A percentile compares a stretch with the other conserved stretches of the same genome.
Conservation (phyloP, 2,797 vertebrate species). For the Delichon dasypus region DNA sequence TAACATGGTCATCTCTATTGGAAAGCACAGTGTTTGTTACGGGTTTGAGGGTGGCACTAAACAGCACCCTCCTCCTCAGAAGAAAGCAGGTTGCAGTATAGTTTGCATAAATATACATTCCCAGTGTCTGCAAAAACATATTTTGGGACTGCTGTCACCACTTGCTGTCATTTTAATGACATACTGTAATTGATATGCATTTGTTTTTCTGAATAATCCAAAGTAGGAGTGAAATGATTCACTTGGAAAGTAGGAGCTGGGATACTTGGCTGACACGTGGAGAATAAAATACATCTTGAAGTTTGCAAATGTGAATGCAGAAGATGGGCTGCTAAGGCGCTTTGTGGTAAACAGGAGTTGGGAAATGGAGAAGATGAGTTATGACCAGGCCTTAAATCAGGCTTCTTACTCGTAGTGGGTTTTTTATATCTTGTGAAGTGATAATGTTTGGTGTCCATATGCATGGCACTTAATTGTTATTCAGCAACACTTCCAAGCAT, state of each 20-base stretch:
- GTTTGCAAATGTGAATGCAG: neutral
- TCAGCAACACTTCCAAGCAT: neutral
- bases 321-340: neutral
- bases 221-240: constrained; percentile 30
- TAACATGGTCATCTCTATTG: accelerated
- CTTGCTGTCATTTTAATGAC: constrained; percentile 9
- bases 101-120: neutral
- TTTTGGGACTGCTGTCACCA: neutral
- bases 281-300: neutral
- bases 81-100: neutral
- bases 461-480: neutral
- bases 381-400: neutral
- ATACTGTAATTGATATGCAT: neutral
- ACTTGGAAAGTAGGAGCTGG: neutral
- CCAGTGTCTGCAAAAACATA: neutral
- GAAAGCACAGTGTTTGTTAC: accelerated
- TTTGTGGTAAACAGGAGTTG: neutral
- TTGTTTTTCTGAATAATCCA: constrained; percentile 19
- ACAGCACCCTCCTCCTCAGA: accelerated
- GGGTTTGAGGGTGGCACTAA: neutral
- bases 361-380: neutral
- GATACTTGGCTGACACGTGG: neutral
- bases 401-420: accelerated
- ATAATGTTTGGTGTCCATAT: neutral
- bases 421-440: neutral